phyloP scores from a whole-genome alignment of 2,888 invertebrate genomes.

The Erebia palarica region DNA sequence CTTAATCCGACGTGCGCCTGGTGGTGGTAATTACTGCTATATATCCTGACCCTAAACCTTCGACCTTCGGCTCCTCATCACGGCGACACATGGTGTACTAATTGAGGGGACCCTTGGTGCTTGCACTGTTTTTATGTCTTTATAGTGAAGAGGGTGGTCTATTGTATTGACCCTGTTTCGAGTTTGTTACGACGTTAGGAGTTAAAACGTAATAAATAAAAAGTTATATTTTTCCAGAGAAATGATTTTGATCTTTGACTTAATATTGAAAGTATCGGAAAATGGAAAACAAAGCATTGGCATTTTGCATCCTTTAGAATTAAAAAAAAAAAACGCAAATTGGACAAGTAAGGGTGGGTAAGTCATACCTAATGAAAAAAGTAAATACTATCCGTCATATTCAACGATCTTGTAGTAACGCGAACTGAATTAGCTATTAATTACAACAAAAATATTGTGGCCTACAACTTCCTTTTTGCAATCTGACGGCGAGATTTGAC shows the following conservation, averaged over 20 bases:
- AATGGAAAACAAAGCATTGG: no score
- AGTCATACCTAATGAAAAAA: no score
- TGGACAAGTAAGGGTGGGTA: no score
- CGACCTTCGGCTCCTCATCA: conserved; percentile 63
- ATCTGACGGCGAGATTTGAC: no score
- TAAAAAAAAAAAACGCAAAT: no score
- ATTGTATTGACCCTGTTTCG: conserved; percentile 40
- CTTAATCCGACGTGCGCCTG: conserved; percentile 70
- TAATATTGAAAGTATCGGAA: no score
- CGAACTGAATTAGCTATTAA: no score
- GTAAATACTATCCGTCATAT: no score
- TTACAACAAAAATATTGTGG: no score
- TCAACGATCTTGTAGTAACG: no score
- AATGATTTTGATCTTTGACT: background rate
- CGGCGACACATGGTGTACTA: conserved; percentile 78
- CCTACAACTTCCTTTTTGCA: no score
- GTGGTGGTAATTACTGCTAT: conserved; percentile 76
- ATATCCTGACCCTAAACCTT: conserved; percentile 60
- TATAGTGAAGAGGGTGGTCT: conserved; percentile 51
- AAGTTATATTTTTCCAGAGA: background rate
- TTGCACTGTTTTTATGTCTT: conserved; percentile 65
- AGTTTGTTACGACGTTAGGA: background rate
- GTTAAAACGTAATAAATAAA: conserved; percentile 5
- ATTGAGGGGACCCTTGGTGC: conserved; percentile 63
- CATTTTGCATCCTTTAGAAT: no score